These are phyloP conservation scores for Zootermopsis nevadensis DNA, from an alignment of 2,888 invertebrate species.

Conservation along the genomic window DNA sequence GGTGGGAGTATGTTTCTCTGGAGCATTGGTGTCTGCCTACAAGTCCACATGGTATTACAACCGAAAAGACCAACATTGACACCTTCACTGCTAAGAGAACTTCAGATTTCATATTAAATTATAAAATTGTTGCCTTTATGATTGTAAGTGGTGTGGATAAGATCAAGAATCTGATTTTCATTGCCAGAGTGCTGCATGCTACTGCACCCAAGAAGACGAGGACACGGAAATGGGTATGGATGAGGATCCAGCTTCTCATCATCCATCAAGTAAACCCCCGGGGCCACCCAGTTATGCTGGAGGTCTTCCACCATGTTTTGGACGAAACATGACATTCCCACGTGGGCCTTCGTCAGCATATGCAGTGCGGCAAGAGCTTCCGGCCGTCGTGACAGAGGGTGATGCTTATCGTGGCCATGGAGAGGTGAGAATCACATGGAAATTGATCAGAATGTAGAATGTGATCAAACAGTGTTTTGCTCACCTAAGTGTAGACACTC, in stretches of 20 bases:
- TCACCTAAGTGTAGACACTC: no score
- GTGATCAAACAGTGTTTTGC: no score
- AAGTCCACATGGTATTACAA: no score
- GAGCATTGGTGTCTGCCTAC: no score
- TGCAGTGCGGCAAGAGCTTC: conserved; percentile 70
- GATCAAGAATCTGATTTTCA: no score
- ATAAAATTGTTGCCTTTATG: no score
- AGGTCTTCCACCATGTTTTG: conserved; percentile 61
- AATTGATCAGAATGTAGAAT: no score
- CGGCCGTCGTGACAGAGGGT: conserved; percentile 74
- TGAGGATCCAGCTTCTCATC: conserved; percentile 55
- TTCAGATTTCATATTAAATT: no score
- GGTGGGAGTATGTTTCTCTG: no score
- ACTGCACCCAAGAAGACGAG: conserved; percentile 61
- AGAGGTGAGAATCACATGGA: conserved; percentile 57
- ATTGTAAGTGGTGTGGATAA: no score
- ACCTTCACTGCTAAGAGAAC: no score
- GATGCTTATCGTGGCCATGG: conserved; percentile 64
- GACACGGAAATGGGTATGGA: conserved; percentile 55
- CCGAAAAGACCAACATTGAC: no score
- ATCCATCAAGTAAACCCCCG: conserved; percentile 26
- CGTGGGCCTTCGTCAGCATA: conserved; percentile 42
- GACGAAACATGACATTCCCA: conserved; percentile 73
- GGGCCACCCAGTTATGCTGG: conserved; percentile 31
- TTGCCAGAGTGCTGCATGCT: conserved; percentile 61